Evolutionary conservation across 92 coral and sea anemone species (phyloP).

Genomic region (Virgularia gustaviana): DNA sequence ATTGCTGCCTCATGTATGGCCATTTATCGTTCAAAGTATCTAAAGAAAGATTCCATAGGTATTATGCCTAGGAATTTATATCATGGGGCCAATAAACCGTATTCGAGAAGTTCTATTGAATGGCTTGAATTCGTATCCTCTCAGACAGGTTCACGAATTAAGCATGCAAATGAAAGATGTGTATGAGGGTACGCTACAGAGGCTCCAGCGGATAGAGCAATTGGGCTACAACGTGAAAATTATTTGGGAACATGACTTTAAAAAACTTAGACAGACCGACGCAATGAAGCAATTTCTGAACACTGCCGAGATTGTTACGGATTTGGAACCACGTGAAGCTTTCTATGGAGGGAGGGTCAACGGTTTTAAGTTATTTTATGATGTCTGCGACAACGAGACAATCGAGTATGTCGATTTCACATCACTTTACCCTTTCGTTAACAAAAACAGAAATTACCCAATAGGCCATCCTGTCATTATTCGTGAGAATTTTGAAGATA

Average conservation of each 20-base stretch:
- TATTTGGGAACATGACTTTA: slow-evolving; percentile 42
- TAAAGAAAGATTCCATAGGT: slow-evolving; percentile 22
- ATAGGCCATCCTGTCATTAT: slow-evolving; percentile 18
- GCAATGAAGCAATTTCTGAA: slow-evolving; percentile 21
- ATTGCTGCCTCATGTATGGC: slow-evolving; percentile 40
- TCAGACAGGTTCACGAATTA: slow-evolving; percentile 6
- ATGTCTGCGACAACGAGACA: neutral
- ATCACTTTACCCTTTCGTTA: slow-evolving; percentile 11
- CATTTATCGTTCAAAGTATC: slow-evolving; percentile 12
- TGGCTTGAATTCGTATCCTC: slow-evolving; percentile 30
- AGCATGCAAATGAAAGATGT: slow-evolving; percentile 30
- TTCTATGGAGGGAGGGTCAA: slow-evolving; percentile 49
- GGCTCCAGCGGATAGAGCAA: slow-evolving; percentile 32
- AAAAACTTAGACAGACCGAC: slow-evolving; percentile 12
- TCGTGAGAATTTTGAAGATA: neutral
- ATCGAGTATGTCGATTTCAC: slow-evolving; percentile 18
- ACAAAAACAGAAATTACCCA: slow-evolving; percentile 10
- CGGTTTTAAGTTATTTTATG: slow-evolving; percentile 18
- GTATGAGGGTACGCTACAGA: slow-evolving; percentile 20
- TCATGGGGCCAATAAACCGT: slow-evolving; percentile 15
- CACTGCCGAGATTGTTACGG: slow-evolving; percentile 11
- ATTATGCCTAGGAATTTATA: slow-evolving; percentile 35
- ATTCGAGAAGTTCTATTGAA: slow-evolving; percentile 19
- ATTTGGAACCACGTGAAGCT: slow-evolving; percentile 40
- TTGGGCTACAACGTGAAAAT: no score